These are phyloP conservation scores for Dipus sagitta DNA, from an alignment of 2,797 vertebrate genomes.

Conservation along the genomic window DNA sequence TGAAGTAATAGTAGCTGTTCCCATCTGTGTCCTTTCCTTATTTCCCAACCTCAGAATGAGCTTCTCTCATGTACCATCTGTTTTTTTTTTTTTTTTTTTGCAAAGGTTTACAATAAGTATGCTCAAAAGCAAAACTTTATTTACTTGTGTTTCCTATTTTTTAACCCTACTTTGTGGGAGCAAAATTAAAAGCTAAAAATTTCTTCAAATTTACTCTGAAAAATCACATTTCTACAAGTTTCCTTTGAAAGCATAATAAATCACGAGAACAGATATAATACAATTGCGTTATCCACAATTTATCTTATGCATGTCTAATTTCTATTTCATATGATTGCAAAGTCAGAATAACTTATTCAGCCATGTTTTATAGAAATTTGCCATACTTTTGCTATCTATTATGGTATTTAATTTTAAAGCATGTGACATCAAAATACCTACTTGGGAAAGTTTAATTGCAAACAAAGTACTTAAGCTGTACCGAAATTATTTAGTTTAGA, in stretches of 20 bases:
- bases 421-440: conserved; percentile 78
- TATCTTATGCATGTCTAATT: conserved; percentile 59
- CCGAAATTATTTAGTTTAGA: conserved; percentile 81
- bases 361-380: conserved; percentile 65
- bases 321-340: conserved; percentile 49
- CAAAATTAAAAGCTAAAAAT: conserved; percentile 17
- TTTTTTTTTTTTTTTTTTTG: background rate
- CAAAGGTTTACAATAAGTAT: background rate
- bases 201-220: conserved; percentile 35
- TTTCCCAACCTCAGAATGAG: background rate
- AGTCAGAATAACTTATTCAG: conserved; percentile 41
- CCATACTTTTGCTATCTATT: conserved; percentile 51
- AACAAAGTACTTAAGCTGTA: conserved; percentile 82
- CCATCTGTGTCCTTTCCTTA: background rate
- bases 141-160: background rate
- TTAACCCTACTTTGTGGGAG: background rate
- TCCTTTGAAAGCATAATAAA: background rate
- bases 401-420: conserved; percentile 71
- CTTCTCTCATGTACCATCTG: background rate
- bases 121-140: background rate
- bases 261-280: background rate
- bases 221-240: conserved; percentile 29
- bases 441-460: conserved; percentile 76
- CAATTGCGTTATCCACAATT: background rate
- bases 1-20: background rate